A percentile compares a stretch with the other conserved stretches of the same genome.
phyloP scores from a whole-genome alignment of 2,888 invertebrate genomes.

The Tineola bisselliella region DNA sequence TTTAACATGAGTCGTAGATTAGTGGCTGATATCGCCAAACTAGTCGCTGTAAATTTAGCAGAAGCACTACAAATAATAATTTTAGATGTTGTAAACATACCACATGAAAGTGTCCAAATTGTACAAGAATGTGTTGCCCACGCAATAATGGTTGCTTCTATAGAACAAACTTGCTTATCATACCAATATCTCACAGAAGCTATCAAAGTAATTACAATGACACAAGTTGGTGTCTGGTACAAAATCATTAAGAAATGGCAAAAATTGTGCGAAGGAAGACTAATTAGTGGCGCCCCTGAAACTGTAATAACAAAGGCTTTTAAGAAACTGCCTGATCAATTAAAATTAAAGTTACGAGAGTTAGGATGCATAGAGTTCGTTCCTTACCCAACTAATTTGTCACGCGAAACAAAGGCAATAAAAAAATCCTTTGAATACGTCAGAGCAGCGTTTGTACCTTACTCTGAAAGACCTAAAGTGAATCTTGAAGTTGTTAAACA shows the following conservation, averaged over 20 bases:
- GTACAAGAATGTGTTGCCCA: slow-evolving; percentile 76
- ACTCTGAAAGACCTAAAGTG: slow-evolving; percentile 32
- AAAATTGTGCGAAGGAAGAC: slow-evolving; percentile 38
- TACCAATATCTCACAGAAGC: slow-evolving; percentile 64
- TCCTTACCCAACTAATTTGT: slow-evolving; percentile 24
- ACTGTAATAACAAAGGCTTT: slow-evolving; percentile 41
- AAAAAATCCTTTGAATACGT: slow-evolving; percentile 20
- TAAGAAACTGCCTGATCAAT: slow-evolving; percentile 37
- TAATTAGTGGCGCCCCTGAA: slow-evolving; percentile 40
- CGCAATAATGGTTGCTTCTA: slow-evolving; percentile 80
- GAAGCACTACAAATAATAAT: neutral
- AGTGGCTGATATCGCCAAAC: slow-evolving; percentile 30
- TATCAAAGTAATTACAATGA: slow-evolving; percentile 28
- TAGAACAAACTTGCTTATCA: slow-evolving; percentile 85
- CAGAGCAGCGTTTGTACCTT: slow-evolving; percentile 44
- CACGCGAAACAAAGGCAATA: slow-evolving; percentile 27
- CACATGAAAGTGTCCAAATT: neutral
- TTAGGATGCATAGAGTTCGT: slow-evolving; percentile 44
- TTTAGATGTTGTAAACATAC: neutral
- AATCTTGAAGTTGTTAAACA: slow-evolving; percentile 17
- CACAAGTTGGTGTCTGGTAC: slow-evolving; percentile 25
- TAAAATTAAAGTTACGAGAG: slow-evolving; percentile 41
- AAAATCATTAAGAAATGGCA: slow-evolving; percentile 35
- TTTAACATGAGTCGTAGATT: slow-evolving; percentile 76
- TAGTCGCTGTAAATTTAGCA: neutral